Conservation (phyloP, 2,113 vertebrate species). For the Dolichallabes microphthalmus region DNA sequence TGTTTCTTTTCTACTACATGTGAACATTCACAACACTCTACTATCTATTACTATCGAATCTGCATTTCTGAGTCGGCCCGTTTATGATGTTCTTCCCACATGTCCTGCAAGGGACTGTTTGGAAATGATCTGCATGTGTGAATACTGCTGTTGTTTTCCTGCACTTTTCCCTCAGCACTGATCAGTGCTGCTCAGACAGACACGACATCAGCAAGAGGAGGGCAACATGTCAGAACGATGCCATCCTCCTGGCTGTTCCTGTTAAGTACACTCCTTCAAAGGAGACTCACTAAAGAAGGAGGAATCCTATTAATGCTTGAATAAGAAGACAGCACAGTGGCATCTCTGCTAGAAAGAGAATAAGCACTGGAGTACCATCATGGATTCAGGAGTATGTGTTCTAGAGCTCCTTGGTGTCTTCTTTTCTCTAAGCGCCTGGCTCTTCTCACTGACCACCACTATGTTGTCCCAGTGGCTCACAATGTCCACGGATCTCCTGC, state of each 20-base stretch:
- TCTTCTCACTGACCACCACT: slow-evolving; percentile 55
- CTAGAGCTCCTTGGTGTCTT: slow-evolving; percentile 42
- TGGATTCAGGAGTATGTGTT: slow-evolving; percentile 41
- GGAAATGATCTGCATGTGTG: slow-evolving; percentile 38
- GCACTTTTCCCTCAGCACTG: not conserved
- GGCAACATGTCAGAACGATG: slow-evolving; percentile 41
- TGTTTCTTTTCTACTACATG: not conserved
- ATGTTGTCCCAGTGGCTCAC: slow-evolving; percentile 57
- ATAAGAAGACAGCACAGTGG: not conserved
- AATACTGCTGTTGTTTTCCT: slow-evolving; percentile 49
- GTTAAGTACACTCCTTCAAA: slow-evolving; percentile 29
- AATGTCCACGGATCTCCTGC: slow-evolving; percentile 52
- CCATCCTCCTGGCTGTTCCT: slow-evolving; percentile 11
- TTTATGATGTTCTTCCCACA: slow-evolving; percentile 27
- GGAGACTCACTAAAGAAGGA: slow-evolving; percentile 12
- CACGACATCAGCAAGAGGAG: slow-evolving; percentile 23
- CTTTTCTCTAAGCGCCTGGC: slow-evolving; percentile 50
- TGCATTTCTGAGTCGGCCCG: not conserved
- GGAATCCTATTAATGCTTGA: slow-evolving; percentile 2
- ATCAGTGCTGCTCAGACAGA: slow-evolving; percentile 29
- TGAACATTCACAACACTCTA: not conserved
- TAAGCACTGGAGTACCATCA: slow-evolving; percentile 34
- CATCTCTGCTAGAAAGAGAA: not conserved
- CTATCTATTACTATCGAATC: not conserved
- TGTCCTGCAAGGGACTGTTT: slow-evolving; percentile 11